Percentiles rank a stretch among this genome's conserved stretches.
Evolutionary conservation across 2,113 vertebrate species (phyloP).

Genomic region (Psephotus haematonotus): DNA sequence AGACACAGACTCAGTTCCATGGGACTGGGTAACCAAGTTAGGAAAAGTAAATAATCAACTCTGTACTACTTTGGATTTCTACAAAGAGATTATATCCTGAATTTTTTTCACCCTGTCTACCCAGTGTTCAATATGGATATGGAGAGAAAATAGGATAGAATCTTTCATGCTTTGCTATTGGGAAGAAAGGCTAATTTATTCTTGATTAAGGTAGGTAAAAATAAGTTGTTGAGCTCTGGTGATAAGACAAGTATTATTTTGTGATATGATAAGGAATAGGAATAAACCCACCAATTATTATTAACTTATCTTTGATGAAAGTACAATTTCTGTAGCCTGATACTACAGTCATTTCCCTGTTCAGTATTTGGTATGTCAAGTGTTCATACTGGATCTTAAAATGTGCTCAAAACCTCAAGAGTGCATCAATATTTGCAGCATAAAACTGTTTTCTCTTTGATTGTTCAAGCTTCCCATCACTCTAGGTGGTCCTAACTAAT

Average conservation of each 20-base stretch:
- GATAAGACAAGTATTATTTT: neutral
- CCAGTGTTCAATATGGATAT: neutral
- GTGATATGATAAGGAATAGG: neutral
- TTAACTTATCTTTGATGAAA: neutral
- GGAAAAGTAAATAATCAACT: neutral
- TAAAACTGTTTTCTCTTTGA: constrained; percentile 68
- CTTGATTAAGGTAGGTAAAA: neutral
- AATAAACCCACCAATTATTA: neutral
- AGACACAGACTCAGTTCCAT: neutral
- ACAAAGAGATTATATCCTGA: neutral
- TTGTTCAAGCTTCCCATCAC: constrained; percentile 63
- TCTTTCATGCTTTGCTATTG: neutral
- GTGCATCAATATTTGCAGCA: constrained; percentile 52
- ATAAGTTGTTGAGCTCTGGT: neutral
- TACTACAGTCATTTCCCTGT: neutral
- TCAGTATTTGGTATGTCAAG: constrained; percentile 4
- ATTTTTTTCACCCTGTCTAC: neutral
- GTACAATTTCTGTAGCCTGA: neutral
- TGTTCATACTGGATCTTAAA: constrained; percentile 16
- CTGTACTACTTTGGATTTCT: neutral
- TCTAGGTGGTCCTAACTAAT: constrained; percentile 74
- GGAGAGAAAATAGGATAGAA: neutral
- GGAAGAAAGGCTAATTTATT: neutral
- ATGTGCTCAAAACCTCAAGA: constrained; percentile 54
- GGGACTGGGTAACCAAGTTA: neutral